Percentiles rank a stretch among this genome's conserved stretches.
phyloP scores from a whole-genome alignment of 2,797 vertebrate species.

The Sparus aurata region DNA sequence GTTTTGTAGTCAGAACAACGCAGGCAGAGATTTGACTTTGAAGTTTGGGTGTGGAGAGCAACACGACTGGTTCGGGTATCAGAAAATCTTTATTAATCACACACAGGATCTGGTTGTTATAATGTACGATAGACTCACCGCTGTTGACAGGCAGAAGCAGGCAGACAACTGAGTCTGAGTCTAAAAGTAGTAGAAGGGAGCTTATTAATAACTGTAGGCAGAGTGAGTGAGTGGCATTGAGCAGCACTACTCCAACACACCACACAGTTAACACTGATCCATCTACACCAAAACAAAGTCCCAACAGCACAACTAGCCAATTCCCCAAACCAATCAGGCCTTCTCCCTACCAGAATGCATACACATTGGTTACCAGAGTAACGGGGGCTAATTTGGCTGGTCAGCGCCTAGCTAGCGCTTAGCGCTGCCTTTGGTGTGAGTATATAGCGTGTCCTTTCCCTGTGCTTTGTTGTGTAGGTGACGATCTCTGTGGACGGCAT shows the following conservation, averaged over 20 bases:
- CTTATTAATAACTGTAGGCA: constrained; percentile 28
- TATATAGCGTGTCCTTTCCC: constrained; percentile 99
- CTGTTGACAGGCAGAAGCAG: constrained; percentile 45
- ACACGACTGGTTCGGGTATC: constrained; percentile 45
- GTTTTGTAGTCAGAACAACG: constrained; percentile 33
- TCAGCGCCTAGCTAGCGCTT: constrained; percentile 83
- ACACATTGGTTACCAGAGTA: constrained; percentile 75
- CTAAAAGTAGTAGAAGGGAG: constrained; percentile 28
- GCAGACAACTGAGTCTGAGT: constrained; percentile 35
- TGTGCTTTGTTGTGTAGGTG: constrained; percentile 99
- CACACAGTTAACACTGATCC: constrained; percentile 67
- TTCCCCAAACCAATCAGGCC: constrained; percentile 72
- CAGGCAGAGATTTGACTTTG: constrained; percentile 39
- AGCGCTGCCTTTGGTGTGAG: constrained; percentile 91
- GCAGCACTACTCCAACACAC: constrained; percentile 50
- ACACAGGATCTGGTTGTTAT: constrained; percentile 36
- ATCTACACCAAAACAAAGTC: constrained; percentile 62
- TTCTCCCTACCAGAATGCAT: constrained; percentile 66
- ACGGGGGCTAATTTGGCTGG: constrained; percentile 85
- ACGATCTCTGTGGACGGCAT: constrained; percentile 99
- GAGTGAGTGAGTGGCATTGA: constrained; percentile 37
- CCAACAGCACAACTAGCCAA: constrained; percentile 64
- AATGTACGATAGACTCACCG: constrained; percentile 11
- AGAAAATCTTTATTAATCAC: constrained; percentile 49
- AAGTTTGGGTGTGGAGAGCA: constrained; percentile 16